Conservation (phyloP, 2,797 vertebrate species). For the Columba guinea region DNA sequence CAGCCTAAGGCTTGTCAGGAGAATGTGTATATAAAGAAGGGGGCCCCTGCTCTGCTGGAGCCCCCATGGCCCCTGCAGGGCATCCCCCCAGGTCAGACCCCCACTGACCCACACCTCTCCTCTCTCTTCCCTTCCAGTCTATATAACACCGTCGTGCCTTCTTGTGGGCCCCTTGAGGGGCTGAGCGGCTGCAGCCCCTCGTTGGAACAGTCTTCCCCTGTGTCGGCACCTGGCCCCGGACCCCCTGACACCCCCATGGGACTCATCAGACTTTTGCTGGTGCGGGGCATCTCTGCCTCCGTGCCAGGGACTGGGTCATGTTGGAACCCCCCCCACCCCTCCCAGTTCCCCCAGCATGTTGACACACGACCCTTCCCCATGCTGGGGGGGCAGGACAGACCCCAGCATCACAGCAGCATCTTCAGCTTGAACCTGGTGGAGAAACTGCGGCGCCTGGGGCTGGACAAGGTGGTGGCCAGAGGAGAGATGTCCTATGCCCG, state of each 20-base stretch:
- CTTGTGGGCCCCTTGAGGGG: slow-evolving; percentile 83
- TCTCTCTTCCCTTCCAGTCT: slow-evolving; percentile 73
- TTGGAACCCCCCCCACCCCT: background rate
- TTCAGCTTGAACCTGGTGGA: slow-evolving; percentile 86
- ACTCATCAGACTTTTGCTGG: slow-evolving; percentile 80
- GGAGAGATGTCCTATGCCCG: slow-evolving; percentile 36
- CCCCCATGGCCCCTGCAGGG: background rate
- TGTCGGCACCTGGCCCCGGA: background rate
- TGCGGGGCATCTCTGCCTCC: slow-evolving; percentile 79
- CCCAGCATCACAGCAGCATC: slow-evolving; percentile 41
- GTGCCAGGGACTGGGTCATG: background rate
- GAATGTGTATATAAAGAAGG: accelerated
- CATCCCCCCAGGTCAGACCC: background rate
- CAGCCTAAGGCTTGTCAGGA: accelerated
- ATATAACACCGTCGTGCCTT: slow-evolving; percentile 79
- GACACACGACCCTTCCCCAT: background rate
- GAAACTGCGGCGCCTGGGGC: slow-evolving; percentile 82
- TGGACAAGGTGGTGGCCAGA: slow-evolving; percentile 81
- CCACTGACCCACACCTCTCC: background rate
- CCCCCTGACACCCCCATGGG: slow-evolving; percentile 59
- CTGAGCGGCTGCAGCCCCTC: slow-evolving; percentile 54
- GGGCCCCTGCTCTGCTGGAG: background rate
- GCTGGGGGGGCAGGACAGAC: background rate
- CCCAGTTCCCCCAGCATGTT: background rate
- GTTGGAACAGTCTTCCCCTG: background rate